Evolutionary conservation across 2,797 vertebrate species (phyloP), one percentile per base, ranked within the genome.

Genomic region (Oreonectes daqikongensis): DNA sequence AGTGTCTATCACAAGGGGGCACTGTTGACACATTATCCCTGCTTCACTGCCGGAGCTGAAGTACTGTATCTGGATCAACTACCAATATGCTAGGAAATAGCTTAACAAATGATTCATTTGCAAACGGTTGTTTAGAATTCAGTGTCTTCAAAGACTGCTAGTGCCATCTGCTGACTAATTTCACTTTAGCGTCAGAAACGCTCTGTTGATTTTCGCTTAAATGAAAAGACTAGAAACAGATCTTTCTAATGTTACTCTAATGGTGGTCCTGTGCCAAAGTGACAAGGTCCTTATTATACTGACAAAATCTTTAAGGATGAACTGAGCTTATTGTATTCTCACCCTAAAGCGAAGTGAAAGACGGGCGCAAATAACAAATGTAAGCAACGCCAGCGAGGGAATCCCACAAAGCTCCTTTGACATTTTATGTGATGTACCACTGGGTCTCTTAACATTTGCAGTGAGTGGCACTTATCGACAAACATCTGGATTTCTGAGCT

Each of bases 401-500:
- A 89, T 87, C 86, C 80, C 79, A 80, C 82, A 89, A 90, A 91
- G 87, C 86, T 80, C 79, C 85, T 79, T 75, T 92, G 89, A 90
- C 88, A 91, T 91, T 90, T 90, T 81, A 84, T 84, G 86, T 88
- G 83, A 79, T 89, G 79, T 83, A 75, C 84, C 80, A 28, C 72
- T 65, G 72, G 82, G 80, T 77, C 85, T 73, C 77, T 76, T 85
- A 83, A 86, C 82, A 80, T 87, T 87, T 86, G 82, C 84, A 67
- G 82, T 84, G 80, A 88, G 44, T 73, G 68, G 81, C 68, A 84
- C 78, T 84, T 77, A 86, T 74, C 70, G 79, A 84, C 71, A 83
- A 77, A 86, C 82, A 79, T 81, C 79, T 80, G 82, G 63, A 79
- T 85, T 69, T 74, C 35, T 77, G 28, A 81, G 82, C 84, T 82